Base-by-base conservation (phyloP, 2,113 vertebrate genomes). In the Eira barbara region DNA sequence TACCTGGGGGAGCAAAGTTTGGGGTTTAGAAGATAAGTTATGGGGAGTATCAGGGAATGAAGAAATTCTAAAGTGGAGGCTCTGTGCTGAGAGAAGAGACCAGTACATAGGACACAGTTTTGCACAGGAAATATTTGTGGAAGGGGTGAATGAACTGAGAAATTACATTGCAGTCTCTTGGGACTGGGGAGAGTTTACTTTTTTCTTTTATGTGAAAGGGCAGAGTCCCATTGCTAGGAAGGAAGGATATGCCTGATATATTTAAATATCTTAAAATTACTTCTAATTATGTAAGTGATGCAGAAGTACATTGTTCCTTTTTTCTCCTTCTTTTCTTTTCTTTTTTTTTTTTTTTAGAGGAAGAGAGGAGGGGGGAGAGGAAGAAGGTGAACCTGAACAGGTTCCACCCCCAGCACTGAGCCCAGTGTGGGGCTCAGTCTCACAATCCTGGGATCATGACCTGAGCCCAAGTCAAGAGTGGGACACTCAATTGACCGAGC, bases 201-300 rank as follows among this genome's bases (percentile, higher is more conserved):
- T 69, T 94, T 85, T 82, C 49, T 91, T 89, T 91, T 52, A 34
- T 80, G 10, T 94, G 18, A 63, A 7, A 3, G 12, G 47, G 47
- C n/a, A 4, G 45, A 4, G 2, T 69, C 49, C 52, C 67, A 29
- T 65, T 45, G 47, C 57, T 67, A 55, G 45, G 21, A 81, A 55
- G 45, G 17, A 81, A 82, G 93, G 71, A 95, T 23, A 21, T 45
- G 45, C 42, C 61, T 71, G 87, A 89, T 91, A 84, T 88, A 36
- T 42, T 91, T 27, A 91, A 82, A 80, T 47, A 80, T 83, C 45
- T 97, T 69, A 59, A 96, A 84, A 69, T 74, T 67, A 82, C 89
- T 96, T 84, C 29, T 80, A 42, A 45, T 93, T 93, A 78, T 78
- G 29, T 92, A 96, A 92, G 57, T 69, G 39, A 47, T 95, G 12